A percentile compares a stretch with the other conserved stretches of the same genome.
phyloP scores from a whole-genome alignment of 2,797 vertebrate genomes.

The Diglossa cyanea region DNA sequence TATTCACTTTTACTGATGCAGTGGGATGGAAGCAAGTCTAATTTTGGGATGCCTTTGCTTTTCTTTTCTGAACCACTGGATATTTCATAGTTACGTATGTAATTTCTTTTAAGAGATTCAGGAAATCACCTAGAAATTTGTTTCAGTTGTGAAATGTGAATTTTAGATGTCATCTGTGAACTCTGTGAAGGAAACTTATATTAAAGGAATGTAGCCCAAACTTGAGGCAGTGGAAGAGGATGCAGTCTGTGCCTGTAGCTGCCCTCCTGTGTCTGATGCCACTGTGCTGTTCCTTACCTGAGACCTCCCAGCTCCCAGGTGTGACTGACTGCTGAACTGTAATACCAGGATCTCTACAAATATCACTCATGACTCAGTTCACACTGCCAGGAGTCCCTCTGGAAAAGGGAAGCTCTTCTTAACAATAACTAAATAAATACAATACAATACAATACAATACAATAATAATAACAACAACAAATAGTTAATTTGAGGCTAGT shows the following conservation, averaged over 20 bases:
- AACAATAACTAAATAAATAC: not conserved
- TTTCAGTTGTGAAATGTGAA: not conserved
- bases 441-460: too few species aligned
- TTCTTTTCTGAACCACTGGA: not conserved
- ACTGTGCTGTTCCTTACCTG: not conserved
- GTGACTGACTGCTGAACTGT: not conserved
- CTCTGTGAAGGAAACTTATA: not conserved
- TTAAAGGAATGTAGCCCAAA: not conserved
- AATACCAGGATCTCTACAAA: not conserved
- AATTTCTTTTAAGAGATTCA: not conserved
- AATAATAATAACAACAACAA: not conserved
- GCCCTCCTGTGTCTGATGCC: not conserved
- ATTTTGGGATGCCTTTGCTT: not conserved
- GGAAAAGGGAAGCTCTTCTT: not conserved
- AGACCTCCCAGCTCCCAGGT: not conserved
- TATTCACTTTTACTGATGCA: not conserved
- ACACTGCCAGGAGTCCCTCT: not conserved
- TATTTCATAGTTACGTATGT: not conserved
- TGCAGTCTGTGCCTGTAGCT: not conserved
- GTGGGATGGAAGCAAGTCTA: not conserved
- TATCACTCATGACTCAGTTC: not conserved
- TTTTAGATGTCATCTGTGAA: not conserved
- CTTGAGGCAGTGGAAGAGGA: not conserved
- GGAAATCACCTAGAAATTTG: not conserved
- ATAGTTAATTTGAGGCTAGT: not conserved